phyloP scores from a whole-genome alignment of 2,888 invertebrate species.

The Acanthosepion pharaonis region DNA sequence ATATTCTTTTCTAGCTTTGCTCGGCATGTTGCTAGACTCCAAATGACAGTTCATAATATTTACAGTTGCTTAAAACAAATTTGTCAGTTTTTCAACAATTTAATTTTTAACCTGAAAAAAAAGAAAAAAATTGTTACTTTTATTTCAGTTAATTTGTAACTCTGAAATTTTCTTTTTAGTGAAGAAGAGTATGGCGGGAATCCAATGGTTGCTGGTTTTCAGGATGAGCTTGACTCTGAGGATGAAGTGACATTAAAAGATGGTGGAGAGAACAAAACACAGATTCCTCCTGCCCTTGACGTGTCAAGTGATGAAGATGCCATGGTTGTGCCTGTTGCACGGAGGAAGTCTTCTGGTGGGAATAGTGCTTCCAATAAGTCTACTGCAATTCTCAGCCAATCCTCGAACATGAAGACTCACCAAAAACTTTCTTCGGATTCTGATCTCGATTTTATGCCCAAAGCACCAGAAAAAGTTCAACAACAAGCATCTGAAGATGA shows the following conservation, averaged over 20 bases:
- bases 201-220: constrained; percentile 82
- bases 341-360: not conserved
- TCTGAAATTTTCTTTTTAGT: constrained; percentile 48
- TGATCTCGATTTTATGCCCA: not conserved
- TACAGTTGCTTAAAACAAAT: no score
- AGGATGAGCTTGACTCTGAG: constrained; percentile 87
- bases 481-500: constrained; percentile 51
- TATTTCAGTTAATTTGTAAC: no score
- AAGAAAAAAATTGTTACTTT: no score
- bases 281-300: constrained; percentile 55
- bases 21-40: no score
- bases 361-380: not conserved
- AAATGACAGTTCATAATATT: no score
- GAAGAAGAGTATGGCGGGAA: constrained; percentile 70
- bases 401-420: not conserved
- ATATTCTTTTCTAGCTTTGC: no score
- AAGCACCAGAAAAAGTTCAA: constrained; percentile 41
- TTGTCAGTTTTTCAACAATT: no score
- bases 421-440: constrained; percentile 41
- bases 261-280: constrained; percentile 43
- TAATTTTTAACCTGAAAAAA: no score
- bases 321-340: constrained; percentile 37
- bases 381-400: not conserved
- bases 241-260: constrained; percentile 73
- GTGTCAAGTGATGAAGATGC: constrained; percentile 62